Evolutionary conservation across 2,113 vertebrate species (phyloP).

Genomic region (Semicossyphus pulcher): DNA sequence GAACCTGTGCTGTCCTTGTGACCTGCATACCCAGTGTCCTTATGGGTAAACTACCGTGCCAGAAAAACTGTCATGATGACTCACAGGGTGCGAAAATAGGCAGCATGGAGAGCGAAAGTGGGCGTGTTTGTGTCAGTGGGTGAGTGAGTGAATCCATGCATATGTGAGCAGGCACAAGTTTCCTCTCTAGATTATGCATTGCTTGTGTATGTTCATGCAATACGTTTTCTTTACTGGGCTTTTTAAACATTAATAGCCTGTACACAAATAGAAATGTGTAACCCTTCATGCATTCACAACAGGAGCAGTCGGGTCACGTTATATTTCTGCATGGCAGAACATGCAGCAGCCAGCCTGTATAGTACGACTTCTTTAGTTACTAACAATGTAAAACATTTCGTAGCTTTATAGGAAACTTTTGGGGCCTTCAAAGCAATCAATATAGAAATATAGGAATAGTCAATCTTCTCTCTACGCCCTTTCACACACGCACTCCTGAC

Average conservation of each 20-base stretch:
- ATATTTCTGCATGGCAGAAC: conserved; percentile 15
- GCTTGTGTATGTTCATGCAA: conserved; percentile 1
- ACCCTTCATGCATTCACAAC: conserved; percentile 3
- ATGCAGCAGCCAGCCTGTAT: conserved; percentile 1
- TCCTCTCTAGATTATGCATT: conserved; percentile 17
- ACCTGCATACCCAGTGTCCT: conserved; percentile 30
- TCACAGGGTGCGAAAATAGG: conserved; percentile 49
- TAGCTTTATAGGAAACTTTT: no score
- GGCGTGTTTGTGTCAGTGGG: neutral
- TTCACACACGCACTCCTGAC: no score
- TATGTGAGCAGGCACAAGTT: conserved; percentile 13
- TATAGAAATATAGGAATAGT: no score
- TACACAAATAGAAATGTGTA: conserved; percentile 3
- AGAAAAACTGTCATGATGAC: conserved; percentile 30
- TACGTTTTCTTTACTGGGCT: no score
- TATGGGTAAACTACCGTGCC: conserved; percentile 51
- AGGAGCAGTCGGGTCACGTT: neutral
- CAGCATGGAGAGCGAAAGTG: conserved; percentile 17
- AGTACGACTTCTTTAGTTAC: no score
- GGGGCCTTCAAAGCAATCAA: no score
- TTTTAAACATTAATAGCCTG: neutral
- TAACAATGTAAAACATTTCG: no score
- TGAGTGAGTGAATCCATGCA: conserved; percentile 6
- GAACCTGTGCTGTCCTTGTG: conserved; percentile 10
- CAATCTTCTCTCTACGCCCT: no score